A percentile compares a stretch with the other conserved stretches of the same genome.
Evolutionary conservation across 2,113 vertebrate species (phyloP).

Genomic region (Ophthalmolycus amberensis): DNA sequence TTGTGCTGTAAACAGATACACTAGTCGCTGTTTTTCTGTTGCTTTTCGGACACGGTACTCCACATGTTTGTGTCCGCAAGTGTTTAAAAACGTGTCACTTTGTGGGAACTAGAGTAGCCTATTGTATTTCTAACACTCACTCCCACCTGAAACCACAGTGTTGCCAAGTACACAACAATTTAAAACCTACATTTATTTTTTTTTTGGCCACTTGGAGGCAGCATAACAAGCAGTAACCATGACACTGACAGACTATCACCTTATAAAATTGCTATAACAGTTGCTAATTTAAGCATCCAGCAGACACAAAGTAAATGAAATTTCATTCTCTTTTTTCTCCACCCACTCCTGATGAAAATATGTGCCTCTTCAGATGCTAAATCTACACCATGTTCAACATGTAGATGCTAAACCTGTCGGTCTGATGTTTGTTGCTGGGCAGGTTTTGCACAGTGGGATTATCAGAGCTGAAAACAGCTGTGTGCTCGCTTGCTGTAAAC

Average conservation of each 20-base stretch:
- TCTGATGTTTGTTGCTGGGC: not conserved
- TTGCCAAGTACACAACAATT: not conserved
- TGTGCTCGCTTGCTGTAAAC: not conserved
- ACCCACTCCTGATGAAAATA: too few relatives aligned
- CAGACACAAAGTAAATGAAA: too few relatives aligned
- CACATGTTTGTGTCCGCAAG: not conserved
- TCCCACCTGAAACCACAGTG: not conserved
- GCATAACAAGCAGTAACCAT: not conserved
- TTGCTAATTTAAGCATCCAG: too few relatives aligned
- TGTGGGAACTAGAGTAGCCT: not conserved
- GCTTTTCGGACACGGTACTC: not conserved
- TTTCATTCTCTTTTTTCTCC: too few relatives aligned
- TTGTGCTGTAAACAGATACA: not conserved
- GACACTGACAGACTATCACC: too few relatives aligned
- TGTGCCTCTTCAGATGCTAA: too few relatives aligned
- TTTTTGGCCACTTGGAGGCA: not conserved
- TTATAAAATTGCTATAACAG: too few relatives aligned
- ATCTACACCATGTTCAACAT: too few relatives aligned
- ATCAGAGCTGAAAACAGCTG: too few relatives aligned
- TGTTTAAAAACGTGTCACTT: not conserved
- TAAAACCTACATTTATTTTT: not conserved
- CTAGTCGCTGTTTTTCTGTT: not conserved
- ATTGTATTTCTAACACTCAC: not conserved
- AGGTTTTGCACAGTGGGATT: not conserved
- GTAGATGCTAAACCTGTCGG: too few relatives aligned